phyloP scores from a whole-genome alignment of 2,113 vertebrate genomes.

The Tragelaphus imberbis region DNA sequence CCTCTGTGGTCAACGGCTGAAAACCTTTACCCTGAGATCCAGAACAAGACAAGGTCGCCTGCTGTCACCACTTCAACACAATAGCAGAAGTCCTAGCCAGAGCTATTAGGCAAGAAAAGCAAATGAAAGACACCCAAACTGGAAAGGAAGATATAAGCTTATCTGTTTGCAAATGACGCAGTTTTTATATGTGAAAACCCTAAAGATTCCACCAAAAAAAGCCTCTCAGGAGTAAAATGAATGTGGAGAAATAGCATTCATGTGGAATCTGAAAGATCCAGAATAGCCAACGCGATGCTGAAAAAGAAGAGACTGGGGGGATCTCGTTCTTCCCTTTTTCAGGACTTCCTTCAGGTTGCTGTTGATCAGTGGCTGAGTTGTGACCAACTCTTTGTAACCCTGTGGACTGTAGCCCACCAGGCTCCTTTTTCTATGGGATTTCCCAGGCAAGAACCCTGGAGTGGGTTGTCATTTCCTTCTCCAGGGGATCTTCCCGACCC shows the following conservation, averaged over 20 bases:
- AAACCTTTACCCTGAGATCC: not conserved
- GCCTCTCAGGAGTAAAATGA: not conserved
- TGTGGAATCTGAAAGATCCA: not conserved
- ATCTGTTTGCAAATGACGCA: not conserved
- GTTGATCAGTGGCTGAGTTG: fast-evolving
- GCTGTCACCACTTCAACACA: not conserved
- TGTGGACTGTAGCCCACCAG: not conserved
- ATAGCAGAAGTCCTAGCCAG: not conserved
- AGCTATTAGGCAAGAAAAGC: not conserved
- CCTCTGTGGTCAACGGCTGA: not conserved
- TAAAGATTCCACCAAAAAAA: not conserved
- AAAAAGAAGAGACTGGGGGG: not conserved
- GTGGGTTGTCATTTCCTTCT: not conserved
- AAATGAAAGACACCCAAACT: fast-evolving
- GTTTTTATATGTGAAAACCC: not conserved
- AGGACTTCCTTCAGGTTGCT: not conserved
- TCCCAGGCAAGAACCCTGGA: not conserved
- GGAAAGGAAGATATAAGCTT: not conserved
- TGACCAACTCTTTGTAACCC: not conserved
- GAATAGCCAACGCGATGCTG: not conserved
- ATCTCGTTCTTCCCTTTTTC: not conserved
- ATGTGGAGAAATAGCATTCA: not conserved
- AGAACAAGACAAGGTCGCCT: not conserved
- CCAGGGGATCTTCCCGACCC: not conserved
- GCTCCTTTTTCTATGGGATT: not conserved